Evolutionary conservation across 2,113 vertebrate species (phyloP), one percentile per base, ranked within the genome.

Genomic region (Polypterus bichir): DNA sequence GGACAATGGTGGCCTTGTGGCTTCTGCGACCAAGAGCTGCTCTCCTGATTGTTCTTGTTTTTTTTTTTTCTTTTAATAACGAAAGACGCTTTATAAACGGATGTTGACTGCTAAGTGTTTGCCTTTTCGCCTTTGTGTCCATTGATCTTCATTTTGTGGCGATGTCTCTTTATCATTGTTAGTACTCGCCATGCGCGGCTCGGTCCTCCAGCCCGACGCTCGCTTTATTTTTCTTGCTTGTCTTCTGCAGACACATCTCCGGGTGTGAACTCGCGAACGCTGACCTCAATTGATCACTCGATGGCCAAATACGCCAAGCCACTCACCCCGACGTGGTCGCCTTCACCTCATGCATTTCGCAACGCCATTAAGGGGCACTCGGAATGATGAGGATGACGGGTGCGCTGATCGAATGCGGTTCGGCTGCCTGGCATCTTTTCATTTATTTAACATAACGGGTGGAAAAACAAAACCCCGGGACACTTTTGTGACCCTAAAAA

Each of bases 371-470:
- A 27, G 27, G 2, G 27, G 27, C 27, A 27, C 27, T 27, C 2
- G 27, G 27, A 27, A 27, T 27, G 27, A 27, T 27, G 27, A 27
- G 27, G 27, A 27, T 27, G 27, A 27, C 27, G 27, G 27, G 27
- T 1, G 27, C 27, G 27, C 27, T 27, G 27, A 27, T 27, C 27
- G 27, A 27, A 27, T 27, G 27, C 27, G 27, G 27, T 2, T 27
- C 27, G 27, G 27, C 27, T 27, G 27, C 1, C 27, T 27, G 27
- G 62, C 62, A 71, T 74, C 61, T 67, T 59, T 62, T 64, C 66
- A 63, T 68, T 60, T 3, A 3, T 61, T 64, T 70, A 66, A 64
- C 53, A 65, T 49, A 68, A 68, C 49, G 9, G 53, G 10, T 65
- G 48, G 47, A 53, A 48, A 57, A 64, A 59, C 59, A 66, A 60